A percentile compares a stretch with the other conserved stretches of the same genome.
Conservation (phyloP, 2,113 vertebrate genomes). For the Microtus pennsylvanicus region DNA sequence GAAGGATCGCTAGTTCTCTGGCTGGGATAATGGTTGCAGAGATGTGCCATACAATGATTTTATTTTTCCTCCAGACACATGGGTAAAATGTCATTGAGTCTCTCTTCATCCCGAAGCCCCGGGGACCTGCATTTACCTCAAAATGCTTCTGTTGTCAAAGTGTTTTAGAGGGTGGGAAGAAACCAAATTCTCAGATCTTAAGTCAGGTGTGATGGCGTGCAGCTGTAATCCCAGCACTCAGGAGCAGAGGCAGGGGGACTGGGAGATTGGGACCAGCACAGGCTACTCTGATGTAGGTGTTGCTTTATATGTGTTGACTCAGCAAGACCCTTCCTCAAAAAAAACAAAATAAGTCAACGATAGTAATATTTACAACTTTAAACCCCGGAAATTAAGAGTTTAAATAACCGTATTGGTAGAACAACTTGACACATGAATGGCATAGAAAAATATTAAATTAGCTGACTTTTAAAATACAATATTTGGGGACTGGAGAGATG, state of each 20-base stretch:
- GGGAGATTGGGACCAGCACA: not conserved
- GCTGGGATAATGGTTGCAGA: not conserved
- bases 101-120: not conserved
- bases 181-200: not conserved
- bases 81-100: not conserved
- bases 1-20: not conserved
- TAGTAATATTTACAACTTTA: not conserved
- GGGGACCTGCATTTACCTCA: not conserved
- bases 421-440: not conserved
- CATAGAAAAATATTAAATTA: not conserved
- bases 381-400: slow-evolving; percentile 35
- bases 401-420: not conserved
- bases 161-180: slow-evolving; percentile 1
- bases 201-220: not conserved
- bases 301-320: too few species aligned
- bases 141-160: not conserved
- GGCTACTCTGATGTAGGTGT: too few species aligned
- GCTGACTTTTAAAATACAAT: not conserved
- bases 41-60: not conserved
- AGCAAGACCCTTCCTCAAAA: not conserved
- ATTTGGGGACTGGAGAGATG: not conserved
- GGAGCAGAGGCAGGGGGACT: not conserved
- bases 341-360: not conserved
- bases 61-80: not conserved
- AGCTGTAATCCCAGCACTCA: not conserved